phyloP scores from a whole-genome alignment of 2,113 vertebrate species.

The Pongo abelii region DNA sequence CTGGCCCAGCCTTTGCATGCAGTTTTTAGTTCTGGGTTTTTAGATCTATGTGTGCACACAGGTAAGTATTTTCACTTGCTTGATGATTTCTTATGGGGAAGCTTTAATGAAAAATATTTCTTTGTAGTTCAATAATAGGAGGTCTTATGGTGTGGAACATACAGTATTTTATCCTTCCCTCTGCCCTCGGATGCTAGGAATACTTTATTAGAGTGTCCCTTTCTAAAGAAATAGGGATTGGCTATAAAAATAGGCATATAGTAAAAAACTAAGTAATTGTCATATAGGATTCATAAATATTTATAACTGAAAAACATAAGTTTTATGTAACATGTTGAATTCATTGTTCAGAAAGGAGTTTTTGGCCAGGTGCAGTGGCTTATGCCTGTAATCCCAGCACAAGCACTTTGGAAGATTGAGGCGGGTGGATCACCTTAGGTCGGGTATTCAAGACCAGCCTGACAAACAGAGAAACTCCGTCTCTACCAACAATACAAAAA shows the following conservation, averaged over 20 bases:
- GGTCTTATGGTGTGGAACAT: background rate
- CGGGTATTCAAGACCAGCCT: too few species aligned
- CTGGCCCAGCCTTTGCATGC: accelerated
- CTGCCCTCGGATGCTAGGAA: background rate
- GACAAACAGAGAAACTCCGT: too few species aligned
- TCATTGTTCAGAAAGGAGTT: conserved; percentile 38
- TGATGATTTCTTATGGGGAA: background rate
- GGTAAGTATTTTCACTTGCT: background rate
- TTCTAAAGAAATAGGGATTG: conserved; percentile 3
- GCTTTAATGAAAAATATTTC: background rate
- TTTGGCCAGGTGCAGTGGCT: background rate
- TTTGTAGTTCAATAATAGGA: background rate
- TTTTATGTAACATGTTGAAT: conserved; percentile 49
- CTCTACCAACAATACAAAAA: too few species aligned
- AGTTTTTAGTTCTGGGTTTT: background rate
- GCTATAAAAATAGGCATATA: conserved; percentile 7
- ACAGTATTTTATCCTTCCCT: background rate
- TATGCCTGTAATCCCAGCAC: too few species aligned
- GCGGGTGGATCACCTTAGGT: too few species aligned
- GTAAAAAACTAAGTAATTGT: background rate
- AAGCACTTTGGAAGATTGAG: too few species aligned
- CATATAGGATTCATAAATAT: background rate
- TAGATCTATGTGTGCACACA: background rate
- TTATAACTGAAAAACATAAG: conserved; percentile 36
- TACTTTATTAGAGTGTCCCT: background rate